Base-by-base conservation (phyloP, 2,888 invertebrate species). In the Epsilonema sp. region DNA sequence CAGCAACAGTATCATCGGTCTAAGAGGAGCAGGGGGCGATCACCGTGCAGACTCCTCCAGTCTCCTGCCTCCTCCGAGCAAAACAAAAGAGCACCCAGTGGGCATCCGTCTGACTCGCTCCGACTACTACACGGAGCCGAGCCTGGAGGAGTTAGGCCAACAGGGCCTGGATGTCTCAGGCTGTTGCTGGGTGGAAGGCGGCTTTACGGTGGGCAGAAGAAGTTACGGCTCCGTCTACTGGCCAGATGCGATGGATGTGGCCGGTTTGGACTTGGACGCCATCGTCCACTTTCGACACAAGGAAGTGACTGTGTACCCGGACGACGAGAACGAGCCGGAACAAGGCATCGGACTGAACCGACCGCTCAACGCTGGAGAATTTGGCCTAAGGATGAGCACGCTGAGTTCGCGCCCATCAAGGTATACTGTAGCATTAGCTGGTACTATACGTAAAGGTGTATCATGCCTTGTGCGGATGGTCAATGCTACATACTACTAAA, bases 301-400 rank as follows among this genome's bases (percentile, higher is more conserved):
- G 63, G 92, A 97, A 68, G 80, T 97, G 2, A 81, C 82, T 21
- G 78, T 97, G 3, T 97, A 97, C 71, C 90, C 92, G 0, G 73
- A 75, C 56, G 84, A 87, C 58, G 82, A 85, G 53, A 75, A 75
- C 48, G 94, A 92, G 65, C 94, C 97, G 0, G 76, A 81, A 0
- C 69, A 82, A 4, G 94, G 92, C 0, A 73, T 76, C 51, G 90
- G 81, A 0, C 71, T 97, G 39, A 97, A 97, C 70, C 75, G 84
- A 16, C 78, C 60, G 26, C 60, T 62, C 3, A 46, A 89, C 70
- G 97, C 43, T 89, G 94, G 67, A 75, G 84, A 55, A 82, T 92
- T 1, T 97, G 87, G 84, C 94, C 94, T 0, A 71, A 78, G 21
- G 85, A 89, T 66, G 86, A 84, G 69, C 77, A 78, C 0, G 77